Evolutionary conservation across 1,140 invertebrate species (phyloP), one percentile per base, ranked within the genome.

Genomic region (Dendroctonus ponderosae): DNA sequence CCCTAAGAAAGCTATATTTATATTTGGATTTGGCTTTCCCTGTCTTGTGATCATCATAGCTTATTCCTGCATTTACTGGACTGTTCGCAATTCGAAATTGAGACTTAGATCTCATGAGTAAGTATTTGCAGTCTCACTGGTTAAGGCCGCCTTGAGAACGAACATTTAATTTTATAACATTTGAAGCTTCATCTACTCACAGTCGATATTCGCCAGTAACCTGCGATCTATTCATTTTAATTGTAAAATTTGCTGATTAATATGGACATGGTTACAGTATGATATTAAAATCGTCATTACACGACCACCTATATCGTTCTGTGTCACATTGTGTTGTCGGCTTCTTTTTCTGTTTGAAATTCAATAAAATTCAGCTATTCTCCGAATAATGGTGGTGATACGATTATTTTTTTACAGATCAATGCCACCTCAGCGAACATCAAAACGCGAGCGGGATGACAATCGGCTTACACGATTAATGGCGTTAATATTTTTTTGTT

Each of bases 61-160:
- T 15, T 95, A 94, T 79, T 85, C 89, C 1, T 91, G 91, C 79
- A 94, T 94, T 64, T 94, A 92, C 74, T 89, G 88, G 82, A 86
- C 86, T 54, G 91, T 94, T 1, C 76, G 87, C 12, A 82, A 83
- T 72, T 90, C 90, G 69, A 87, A 89, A 57, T 79, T 81, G 48
- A 91, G 90, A 76, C 80, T 92, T 2, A 82, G 85, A 65, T 82
- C 86, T 2, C 86, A 89, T 72, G 83, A 83, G 79, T 87, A 81
- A 75, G 75, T 74, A 68, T 40, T 51, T 7, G 46, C 43, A 48
- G 4, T 15, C 11, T 52, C 15, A 9, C 50, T 8, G 15, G 15
- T 52, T 52, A 12, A 9, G 8, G 11, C 15, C 15, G 50, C 50
- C 3, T 46, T 12, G 9, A 46, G 12, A 46, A 14, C 44, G 12